Conservation (phyloP, 2,113 vertebrate species). For the Recurvirostra avosetta region DNA sequence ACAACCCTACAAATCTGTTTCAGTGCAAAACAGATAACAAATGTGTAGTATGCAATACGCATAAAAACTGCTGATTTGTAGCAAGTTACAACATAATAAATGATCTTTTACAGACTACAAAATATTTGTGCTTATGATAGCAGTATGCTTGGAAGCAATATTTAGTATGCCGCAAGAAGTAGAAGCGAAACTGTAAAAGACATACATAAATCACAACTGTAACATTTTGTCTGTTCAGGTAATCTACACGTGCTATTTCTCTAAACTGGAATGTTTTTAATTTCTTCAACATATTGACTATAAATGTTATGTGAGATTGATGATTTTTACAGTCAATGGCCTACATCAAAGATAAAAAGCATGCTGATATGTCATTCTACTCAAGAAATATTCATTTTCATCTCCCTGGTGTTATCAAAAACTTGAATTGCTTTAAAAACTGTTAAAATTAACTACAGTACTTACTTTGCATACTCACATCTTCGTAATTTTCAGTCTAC, state of each 20-base stretch:
- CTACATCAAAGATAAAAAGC: neutral
- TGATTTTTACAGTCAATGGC: neutral
- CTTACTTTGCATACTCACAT: neutral
- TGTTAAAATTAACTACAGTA: neutral
- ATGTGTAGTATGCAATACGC: neutral
- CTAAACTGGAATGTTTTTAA: neutral
- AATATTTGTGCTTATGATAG: neutral
- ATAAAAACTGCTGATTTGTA: neutral
- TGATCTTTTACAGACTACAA: neutral
- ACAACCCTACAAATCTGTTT: neutral
- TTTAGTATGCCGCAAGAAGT: neutral
- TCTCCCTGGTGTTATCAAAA: neutral
- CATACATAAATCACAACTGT: neutral
- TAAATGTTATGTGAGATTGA: neutral
- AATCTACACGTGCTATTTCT: neutral
- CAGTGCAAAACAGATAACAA: neutral
- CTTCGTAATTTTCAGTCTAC: neutral
- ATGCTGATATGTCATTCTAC: neutral
- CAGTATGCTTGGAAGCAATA: neutral
- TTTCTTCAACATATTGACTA: neutral
- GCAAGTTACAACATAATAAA: neutral
- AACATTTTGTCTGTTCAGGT: neutral
- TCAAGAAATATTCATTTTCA: neutral
- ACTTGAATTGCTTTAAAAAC: neutral
- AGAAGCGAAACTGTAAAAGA: neutral